Conservation (phyloP, 2,797 vertebrate species). For the Myotis planiceps region DNA sequence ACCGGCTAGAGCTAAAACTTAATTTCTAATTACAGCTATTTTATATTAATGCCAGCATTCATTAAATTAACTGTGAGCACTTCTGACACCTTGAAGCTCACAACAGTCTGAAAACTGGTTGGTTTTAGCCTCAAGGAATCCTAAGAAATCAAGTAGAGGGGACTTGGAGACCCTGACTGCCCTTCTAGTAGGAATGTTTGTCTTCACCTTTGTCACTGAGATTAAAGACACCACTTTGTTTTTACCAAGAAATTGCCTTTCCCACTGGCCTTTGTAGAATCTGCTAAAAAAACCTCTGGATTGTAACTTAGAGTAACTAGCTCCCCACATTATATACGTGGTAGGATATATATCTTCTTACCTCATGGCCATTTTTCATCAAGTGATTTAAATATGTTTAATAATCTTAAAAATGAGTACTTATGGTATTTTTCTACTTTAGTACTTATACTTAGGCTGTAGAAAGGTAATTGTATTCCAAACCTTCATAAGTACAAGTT, state of each 20-base stretch:
- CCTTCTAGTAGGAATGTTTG: neutral
- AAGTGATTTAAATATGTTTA: neutral
- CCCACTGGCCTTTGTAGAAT: neutral
- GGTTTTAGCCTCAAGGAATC: neutral
- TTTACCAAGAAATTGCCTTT: neutral
- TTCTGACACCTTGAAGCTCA: neutral
- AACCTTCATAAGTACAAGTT: neutral
- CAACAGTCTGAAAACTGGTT: neutral
- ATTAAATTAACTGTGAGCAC: neutral
- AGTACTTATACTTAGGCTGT: neutral
- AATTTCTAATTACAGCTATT: neutral
- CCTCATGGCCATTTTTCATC: neutral
- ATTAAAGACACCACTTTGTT: neutral
- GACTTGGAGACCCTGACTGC: no score
- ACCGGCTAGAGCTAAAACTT: no score
- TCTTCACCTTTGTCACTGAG: neutral
- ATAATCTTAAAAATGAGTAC: neutral
- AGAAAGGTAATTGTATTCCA: neutral
- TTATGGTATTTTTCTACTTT: neutral
- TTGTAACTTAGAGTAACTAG: neutral
- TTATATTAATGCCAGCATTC: neutral
- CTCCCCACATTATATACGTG: neutral
- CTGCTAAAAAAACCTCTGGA: neutral
- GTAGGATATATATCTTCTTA: neutral
- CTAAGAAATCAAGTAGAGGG: neutral